phyloP scores from a whole-genome alignment of 2,113 vertebrate genomes.

The Blennius ocellaris region DNA sequence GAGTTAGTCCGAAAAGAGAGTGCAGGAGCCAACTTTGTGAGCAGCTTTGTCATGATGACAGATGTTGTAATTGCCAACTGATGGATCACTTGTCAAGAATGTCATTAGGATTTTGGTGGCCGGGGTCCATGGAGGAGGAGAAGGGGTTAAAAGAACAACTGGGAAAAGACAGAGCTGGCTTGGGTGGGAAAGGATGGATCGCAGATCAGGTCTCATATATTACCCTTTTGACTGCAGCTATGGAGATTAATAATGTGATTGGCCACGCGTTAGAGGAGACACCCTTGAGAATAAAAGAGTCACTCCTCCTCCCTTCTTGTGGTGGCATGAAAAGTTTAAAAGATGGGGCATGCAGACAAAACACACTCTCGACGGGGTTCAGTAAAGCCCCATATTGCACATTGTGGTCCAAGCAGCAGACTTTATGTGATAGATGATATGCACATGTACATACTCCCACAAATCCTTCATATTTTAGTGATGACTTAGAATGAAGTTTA shows the following conservation, averaged over 20 bases:
- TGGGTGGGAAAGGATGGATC: conserved; percentile 64
- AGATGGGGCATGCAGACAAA: conserved; percentile 43
- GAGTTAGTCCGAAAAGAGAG: conserved; percentile 68
- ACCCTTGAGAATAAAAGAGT: conserved; percentile 64
- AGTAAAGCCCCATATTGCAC: conserved; percentile 24
- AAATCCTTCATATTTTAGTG: conserved; percentile 1
- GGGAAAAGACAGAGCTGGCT: conserved; percentile 65
- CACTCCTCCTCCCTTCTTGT: conserved; percentile 46
- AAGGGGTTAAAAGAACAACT: conserved; percentile 76
- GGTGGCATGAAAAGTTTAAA: conserved; percentile 64
- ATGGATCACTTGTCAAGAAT: conserved; percentile 83
- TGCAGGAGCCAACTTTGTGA: conserved; percentile 75
- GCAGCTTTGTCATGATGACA: conserved; percentile 82
- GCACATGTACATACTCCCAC: conserved; percentile 27
- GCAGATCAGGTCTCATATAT: conserved; percentile 74
- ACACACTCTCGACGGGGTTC: conserved; percentile 27
- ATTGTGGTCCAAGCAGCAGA: conserved; percentile 19
- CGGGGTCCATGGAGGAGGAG: conserved; percentile 58
- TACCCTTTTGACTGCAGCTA: conserved; percentile 75
- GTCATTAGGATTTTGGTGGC: conserved; percentile 80
- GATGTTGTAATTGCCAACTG: conserved; percentile 90
- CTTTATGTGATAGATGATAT: conserved; percentile 20
- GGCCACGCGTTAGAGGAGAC: conserved; percentile 76
- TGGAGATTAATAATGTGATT: conserved; percentile 80
- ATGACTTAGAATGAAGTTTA: background rate